Conservation (phyloP, 1,140 invertebrate species). For the Dendroctonus valens region DNA sequence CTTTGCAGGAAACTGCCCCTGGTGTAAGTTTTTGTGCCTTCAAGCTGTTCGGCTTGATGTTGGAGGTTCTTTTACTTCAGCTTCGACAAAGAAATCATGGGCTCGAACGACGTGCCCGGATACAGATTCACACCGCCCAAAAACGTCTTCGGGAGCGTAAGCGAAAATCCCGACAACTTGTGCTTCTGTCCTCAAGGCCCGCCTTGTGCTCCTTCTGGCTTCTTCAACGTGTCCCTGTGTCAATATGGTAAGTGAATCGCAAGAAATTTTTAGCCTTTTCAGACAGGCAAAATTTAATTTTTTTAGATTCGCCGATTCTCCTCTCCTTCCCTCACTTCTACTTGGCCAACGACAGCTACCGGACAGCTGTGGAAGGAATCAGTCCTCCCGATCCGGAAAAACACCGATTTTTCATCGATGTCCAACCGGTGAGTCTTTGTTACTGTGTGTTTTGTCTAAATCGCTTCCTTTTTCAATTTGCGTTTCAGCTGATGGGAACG, state of each 20-base stretch:
- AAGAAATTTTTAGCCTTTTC: constrained; percentile 33
- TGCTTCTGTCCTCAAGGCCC: constrained; percentile 85
- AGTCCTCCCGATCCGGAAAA: constrained; percentile 72
- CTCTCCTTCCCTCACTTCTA: constrained; percentile 91
- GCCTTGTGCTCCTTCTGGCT: constrained; percentile 77
- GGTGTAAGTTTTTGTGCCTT: constrained; percentile 54
- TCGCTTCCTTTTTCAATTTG: no score
- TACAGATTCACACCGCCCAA: constrained; percentile 75
- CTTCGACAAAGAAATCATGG: constrained; percentile 61
- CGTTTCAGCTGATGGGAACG: constrained; percentile 77
- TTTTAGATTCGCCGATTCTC: constrained; percentile 78
- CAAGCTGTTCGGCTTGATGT: not conserved
- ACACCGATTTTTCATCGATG: constrained; percentile 79
- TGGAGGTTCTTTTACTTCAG: constrained; percentile 38
- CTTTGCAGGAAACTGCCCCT: constrained; percentile 72
- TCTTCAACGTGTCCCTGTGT: constrained; percentile 83
- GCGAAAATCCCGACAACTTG: constrained; percentile 69
- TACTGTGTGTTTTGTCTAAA: not conserved
- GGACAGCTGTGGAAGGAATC: constrained; percentile 76
- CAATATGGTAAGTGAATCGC: constrained; percentile 69
- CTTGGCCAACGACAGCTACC: constrained; percentile 73
- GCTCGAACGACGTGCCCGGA: constrained; percentile 64
- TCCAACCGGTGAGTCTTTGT: constrained; percentile 71
- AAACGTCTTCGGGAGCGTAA: constrained; percentile 73
- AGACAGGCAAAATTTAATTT: not conserved